phyloP scores from a whole-genome alignment of 2,888 invertebrate genomes.

The Polia nebulosa region DNA sequence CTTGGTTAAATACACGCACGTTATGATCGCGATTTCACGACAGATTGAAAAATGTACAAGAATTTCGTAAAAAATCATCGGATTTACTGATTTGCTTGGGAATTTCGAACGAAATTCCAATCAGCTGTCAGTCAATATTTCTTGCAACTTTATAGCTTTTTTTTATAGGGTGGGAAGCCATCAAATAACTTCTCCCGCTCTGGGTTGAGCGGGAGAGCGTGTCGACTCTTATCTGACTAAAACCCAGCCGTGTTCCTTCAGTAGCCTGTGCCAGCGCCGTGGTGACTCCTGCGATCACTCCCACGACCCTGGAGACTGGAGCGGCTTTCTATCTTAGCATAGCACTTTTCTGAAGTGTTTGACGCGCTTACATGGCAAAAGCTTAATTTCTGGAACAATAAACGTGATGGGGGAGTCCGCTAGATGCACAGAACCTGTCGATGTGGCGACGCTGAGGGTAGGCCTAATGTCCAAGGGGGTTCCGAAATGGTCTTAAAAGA shows the following conservation, averaged over 20 bases:
- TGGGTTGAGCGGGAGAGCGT: too few relatives aligned
- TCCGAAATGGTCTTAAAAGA: too few relatives aligned
- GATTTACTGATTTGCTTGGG: background rate
- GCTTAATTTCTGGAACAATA: background rate
- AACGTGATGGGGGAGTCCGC: background rate
- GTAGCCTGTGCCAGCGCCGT: too few relatives aligned
- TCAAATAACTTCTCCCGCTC: too few relatives aligned
- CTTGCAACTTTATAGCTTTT: background rate
- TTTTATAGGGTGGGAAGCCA: too few relatives aligned
- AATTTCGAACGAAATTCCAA: background rate
- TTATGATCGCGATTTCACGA: constrained; percentile 42
- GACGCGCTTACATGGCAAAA: background rate
- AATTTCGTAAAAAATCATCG: constrained; percentile 18
- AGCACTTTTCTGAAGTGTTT: background rate
- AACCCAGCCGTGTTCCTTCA: too few relatives aligned
- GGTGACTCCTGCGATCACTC: too few relatives aligned
- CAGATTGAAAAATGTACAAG: background rate
- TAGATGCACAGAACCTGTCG: background rate
- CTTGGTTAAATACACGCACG: constrained; percentile 42
- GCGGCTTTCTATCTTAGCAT: background rate
- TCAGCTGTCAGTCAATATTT: background rate
- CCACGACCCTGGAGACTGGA: too few relatives aligned
- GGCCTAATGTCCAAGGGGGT: background rate
- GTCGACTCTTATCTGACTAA: too few relatives aligned
- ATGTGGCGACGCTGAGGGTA: background rate